Conservation (phyloP, 2,797 vertebrate genomes). For the Sarcophilus harrisii region DNA sequence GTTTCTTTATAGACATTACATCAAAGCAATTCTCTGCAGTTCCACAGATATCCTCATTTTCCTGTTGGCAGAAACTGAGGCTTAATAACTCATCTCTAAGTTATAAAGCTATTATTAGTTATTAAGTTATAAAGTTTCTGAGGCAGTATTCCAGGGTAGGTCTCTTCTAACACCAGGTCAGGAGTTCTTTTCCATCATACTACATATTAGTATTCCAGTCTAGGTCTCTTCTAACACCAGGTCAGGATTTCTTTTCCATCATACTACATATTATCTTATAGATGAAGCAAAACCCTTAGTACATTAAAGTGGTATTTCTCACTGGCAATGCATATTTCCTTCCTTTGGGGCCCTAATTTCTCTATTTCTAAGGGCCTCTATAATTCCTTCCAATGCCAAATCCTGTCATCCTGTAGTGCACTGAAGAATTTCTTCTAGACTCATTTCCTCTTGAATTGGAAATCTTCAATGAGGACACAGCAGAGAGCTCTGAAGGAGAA, state of each 20-base stretch:
- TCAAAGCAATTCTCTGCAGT: background rate
- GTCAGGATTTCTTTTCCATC: background rate
- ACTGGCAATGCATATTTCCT: background rate
- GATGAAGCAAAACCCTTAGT: background rate
- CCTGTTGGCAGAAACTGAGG: background rate
- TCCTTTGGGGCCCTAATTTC: conserved; percentile 4
- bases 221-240: background rate
- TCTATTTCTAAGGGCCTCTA: background rate
- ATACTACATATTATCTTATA: background rate
- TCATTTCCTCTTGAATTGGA: background rate
- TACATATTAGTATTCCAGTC: background rate
- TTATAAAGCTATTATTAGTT: background rate
- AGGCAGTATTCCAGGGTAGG: background rate
- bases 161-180: background rate
- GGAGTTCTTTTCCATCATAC: background rate
- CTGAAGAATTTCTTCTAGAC: background rate
- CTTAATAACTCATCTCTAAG: background rate
- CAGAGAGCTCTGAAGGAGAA: background rate
- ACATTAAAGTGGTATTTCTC: conserved; percentile 27
- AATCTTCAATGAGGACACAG: background rate
- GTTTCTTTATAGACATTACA: background rate
- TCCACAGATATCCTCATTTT: background rate
- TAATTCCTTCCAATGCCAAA: background rate
- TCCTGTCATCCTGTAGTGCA: too few relatives aligned
- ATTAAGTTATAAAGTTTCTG: too few relatives aligned